Evolutionary conservation across 2,888 invertebrate species (phyloP).

Genomic region (Drosophila mulleri): DNA sequence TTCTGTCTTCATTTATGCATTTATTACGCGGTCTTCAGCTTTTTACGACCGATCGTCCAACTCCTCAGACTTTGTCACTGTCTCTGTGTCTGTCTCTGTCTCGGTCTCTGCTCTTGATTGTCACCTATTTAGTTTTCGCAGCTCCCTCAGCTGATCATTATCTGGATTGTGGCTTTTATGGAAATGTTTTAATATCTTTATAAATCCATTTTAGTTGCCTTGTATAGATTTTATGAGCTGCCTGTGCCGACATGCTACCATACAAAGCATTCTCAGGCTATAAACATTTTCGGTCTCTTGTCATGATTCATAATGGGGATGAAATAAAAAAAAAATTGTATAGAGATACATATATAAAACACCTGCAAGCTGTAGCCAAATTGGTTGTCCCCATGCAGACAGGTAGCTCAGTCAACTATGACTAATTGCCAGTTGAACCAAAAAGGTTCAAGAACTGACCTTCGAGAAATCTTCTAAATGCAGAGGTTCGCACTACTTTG

Average conservation of each 20-base stretch:
- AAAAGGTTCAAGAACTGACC: conserved; percentile 4
- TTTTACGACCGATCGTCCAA: conserved; percentile 63
- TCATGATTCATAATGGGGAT: conserved; percentile 39
- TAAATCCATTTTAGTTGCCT: conserved; percentile 66
- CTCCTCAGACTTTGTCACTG: not conserved
- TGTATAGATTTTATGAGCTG: conserved; percentile 57
- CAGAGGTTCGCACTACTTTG: not conserved
- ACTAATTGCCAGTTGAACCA: conserved; percentile 13
- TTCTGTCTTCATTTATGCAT: conserved; percentile 63
- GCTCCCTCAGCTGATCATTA: conserved; percentile 43
- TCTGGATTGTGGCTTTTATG: conserved; percentile 42
- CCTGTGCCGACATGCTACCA: conserved; percentile 37
- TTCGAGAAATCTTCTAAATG: not conserved
- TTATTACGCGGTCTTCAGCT: conserved; percentile 68
- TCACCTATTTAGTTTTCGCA: conserved; percentile 69
- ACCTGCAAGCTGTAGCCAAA: conserved; percentile 34
- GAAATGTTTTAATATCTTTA: conserved; percentile 62
- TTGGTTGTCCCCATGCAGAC: conserved; percentile 1
- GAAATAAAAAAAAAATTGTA: not conserved
- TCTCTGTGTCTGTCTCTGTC: not conserved
- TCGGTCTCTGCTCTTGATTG: conserved; percentile 55
- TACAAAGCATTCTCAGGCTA: conserved; percentile 32
- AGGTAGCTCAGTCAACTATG: conserved; percentile 2
- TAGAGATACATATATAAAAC: conserved; percentile 11
- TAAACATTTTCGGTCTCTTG: conserved; percentile 22